Conservation (phyloP, 2,113 vertebrate species). For the Callipepla squamata region DNA sequence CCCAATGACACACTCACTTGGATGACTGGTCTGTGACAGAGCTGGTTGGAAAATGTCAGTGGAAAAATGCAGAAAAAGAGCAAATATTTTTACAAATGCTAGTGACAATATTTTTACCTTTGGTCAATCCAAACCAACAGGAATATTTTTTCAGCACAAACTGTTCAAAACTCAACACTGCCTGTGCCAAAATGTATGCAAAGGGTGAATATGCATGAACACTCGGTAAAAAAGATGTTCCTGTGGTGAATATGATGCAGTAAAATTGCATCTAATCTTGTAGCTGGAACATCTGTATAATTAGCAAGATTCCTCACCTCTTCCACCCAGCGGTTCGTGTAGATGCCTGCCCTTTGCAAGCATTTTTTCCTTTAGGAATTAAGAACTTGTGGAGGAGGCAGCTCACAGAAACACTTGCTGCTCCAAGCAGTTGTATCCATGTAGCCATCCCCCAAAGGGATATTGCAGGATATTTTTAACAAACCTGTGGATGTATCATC, state of each 20-base stretch:
- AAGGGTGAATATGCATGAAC: constrained; percentile 3
- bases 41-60: constrained; percentile 63
- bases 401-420: background rate
- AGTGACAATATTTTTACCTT: constrained; percentile 69
- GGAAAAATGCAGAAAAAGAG: constrained; percentile 68
- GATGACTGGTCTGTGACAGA: constrained; percentile 64
- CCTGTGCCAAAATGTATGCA: constrained; percentile 59
- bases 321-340: background rate
- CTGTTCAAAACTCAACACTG: background rate
- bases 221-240: constrained; percentile 13
- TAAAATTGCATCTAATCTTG: constrained; percentile 25
- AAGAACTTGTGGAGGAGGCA: background rate
- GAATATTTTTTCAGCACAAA: constrained; percentile 61
- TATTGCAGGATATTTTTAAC: background rate
- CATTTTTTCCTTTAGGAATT: background rate
- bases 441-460: background rate
- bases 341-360: background rate
- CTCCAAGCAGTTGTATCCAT: background rate
- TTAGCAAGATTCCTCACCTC: constrained; percentile 37
- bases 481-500: background rate
- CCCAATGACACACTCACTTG: constrained; percentile 66
- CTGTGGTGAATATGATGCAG: constrained; percentile 21
- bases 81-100: constrained; percentile 68
- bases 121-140: constrained; percentile 62
- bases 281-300: constrained; percentile 47